Base-by-base conservation (phyloP, 2,888 invertebrate genomes). In the Temnothorax rugatulus region DNA sequence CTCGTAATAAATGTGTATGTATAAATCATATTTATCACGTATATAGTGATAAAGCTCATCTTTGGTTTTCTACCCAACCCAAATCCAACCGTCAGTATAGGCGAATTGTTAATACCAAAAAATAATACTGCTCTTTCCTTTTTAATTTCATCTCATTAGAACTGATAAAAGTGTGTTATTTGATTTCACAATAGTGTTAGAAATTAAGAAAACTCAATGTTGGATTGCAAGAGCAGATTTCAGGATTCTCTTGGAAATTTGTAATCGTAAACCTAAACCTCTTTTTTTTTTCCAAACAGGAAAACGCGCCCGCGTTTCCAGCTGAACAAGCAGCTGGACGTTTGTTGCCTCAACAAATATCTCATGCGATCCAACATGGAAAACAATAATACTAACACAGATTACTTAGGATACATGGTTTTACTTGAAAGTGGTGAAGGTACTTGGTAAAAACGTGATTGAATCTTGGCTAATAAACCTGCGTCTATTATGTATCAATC, bases 11-110 rank as follows among this genome's bases (percentile, higher is more conserved):
- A 29, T 41, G 50, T 77, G 54, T 64, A 9, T 76, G 15, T 64
- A 64, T 64, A 68, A 44, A 66, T 64, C 13, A 50, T 64, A 59
- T 76, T 63, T 83, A 74, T 79, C 29, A 50, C 79, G 21, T 64
- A 29, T 79, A 18, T 77, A 61, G n/a, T 44, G 44, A 82, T 74
- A 82, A 82, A 82, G 63, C 52, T 25, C 68, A 81, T 85, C 87
- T 88, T 88, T 85, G 85, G 83, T 52, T 82, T 82, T 77, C 59
- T 73, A 81, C 71, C 73, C 79, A 71, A 81, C 47, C 73, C 73
- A 41, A 41, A 29, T 66, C 11, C 71, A 77, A 68, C 41, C 38
- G 47, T 81, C 71, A 81, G 79, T 79, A 69, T 34, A 79, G 71
- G 79, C 59, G 47, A 71, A 61, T 59, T 81, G 79, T 81, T 81